A percentile compares a stretch with the other conserved stretches of the same genome.
Evolutionary conservation across 1,140 invertebrate genomes (phyloP).

Genomic region (Ruditapes philippinarum): DNA sequence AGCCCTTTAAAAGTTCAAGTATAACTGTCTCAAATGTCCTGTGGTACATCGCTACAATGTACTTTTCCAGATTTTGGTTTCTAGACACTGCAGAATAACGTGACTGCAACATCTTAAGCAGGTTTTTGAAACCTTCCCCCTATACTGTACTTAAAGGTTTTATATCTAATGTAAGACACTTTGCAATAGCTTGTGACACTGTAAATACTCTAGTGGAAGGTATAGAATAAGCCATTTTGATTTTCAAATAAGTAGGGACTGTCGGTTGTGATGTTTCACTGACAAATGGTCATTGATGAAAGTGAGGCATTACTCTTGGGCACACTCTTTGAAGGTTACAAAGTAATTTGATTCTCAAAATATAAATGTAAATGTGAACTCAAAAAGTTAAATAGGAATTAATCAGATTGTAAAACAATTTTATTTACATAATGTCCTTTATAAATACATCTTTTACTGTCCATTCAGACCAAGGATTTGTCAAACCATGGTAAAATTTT

Average conservation of each 20-base stretch:
- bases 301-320: not conserved
- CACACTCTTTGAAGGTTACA: not conserved
- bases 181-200: not conserved
- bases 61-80: constrained; percentile 9
- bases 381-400: not conserved
- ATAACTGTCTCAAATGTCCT: not conserved
- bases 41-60: constrained; percentile 13
- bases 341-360: not conserved
- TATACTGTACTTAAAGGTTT: not conserved
- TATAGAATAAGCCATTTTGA: not conserved
- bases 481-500: not conserved
- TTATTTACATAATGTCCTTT: not conserved
- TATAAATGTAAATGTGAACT: not conserved
- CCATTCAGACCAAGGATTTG: not conserved
- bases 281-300: not conserved
- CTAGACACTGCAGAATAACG: not conserved
- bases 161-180: constrained; percentile 2
- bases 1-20: constrained; percentile 4
- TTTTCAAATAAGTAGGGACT: not conserved
- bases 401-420: not conserved
- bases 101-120: not conserved
- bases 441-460: not conserved
- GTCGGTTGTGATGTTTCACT: not conserved
- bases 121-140: constrained; percentile 3
- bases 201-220: not conserved